phyloP scores from a whole-genome alignment of 53 echinoderm and acorn worm genomes.

The Zoroaster sp. region DNA sequence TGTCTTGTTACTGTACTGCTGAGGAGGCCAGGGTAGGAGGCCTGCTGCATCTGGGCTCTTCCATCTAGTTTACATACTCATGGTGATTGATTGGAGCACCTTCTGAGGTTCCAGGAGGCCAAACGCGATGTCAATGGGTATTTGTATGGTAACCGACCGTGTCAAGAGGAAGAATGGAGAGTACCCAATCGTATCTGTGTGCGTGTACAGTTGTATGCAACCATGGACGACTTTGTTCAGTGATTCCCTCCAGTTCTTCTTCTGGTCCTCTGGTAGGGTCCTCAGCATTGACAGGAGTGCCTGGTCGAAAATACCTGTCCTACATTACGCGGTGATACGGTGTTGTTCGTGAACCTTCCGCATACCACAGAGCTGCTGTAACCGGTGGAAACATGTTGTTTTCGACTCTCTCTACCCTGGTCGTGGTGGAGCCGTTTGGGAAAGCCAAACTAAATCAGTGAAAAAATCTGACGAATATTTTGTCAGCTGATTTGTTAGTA shows the following conservation, averaged over 20 bases:
- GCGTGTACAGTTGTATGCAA: conserved; percentile 55
- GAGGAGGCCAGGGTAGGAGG: conserved; percentile 30
- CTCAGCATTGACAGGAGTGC: conserved; percentile 56
- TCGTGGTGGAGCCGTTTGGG: conserved; percentile 51
- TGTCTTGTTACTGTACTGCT: neutral
- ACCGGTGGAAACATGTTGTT: conserved; percentile 47
- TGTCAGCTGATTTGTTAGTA: conserved; percentile 63
- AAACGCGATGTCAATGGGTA: conserved; percentile 38
- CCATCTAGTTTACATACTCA: no score
- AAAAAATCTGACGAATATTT: conserved; percentile 66
- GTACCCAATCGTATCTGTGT: conserved; percentile 22
- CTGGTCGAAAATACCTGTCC: conserved; percentile 55
- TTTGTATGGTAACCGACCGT: conserved; percentile 35
- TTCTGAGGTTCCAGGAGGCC: neutral
- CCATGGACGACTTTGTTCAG: conserved; percentile 66
- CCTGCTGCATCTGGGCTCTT: conserved; percentile 38
- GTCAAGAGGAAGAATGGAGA: conserved; percentile 56
- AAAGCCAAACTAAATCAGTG: conserved; percentile 67
- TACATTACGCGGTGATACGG: conserved; percentile 58
- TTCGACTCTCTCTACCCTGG: conserved; percentile 61
- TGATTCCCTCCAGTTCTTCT: conserved; percentile 34
- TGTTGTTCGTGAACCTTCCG: conserved; percentile 27
- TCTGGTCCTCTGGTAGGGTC: no score
- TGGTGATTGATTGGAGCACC: neutral
- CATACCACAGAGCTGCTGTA: conserved; percentile 23